Percentiles rank a stretch among this genome's conserved stretches.
phyloP scores from a whole-genome alignment of 2,113 vertebrate species.

The Tupaia tana region DNA sequence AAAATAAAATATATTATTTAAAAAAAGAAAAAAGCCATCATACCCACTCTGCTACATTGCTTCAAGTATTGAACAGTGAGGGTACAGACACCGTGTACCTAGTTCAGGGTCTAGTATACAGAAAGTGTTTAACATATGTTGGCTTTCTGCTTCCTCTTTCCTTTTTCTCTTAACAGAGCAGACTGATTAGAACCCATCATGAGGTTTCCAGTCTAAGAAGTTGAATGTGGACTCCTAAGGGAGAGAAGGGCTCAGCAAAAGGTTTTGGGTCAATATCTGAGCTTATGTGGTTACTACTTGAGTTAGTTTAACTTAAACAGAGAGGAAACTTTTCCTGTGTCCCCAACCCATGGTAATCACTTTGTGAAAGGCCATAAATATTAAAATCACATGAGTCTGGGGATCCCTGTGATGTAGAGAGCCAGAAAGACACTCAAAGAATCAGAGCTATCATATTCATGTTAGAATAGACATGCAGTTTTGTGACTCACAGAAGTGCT shows the following conservation, averaged over 20 bases:
- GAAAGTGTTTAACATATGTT: background rate
- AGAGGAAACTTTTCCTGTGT: background rate
- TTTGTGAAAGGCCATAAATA: background rate
- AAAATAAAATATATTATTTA: too few species aligned
- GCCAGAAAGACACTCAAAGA: background rate
- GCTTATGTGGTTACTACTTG: background rate
- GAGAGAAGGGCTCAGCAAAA: background rate
- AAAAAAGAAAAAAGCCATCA: background rate
- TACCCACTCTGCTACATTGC: background rate
- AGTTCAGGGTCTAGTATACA: background rate
- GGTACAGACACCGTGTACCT: rapidly evolving
- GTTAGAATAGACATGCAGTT: background rate
- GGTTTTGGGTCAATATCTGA: background rate
- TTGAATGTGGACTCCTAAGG: background rate
- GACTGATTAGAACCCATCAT: background rate
- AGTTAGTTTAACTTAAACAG: background rate
- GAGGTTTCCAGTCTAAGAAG: background rate
- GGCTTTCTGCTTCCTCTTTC: background rate
- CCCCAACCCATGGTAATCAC: background rate
- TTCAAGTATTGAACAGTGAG: background rate
- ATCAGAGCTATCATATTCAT: background rate
- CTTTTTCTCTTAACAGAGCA: background rate
- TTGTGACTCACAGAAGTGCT: background rate
- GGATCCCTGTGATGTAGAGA: background rate
- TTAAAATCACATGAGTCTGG: background rate